Evolutionary conservation across 2,113 vertebrate genomes (phyloP).

Genomic region (Prietella phreatophila): DNA sequence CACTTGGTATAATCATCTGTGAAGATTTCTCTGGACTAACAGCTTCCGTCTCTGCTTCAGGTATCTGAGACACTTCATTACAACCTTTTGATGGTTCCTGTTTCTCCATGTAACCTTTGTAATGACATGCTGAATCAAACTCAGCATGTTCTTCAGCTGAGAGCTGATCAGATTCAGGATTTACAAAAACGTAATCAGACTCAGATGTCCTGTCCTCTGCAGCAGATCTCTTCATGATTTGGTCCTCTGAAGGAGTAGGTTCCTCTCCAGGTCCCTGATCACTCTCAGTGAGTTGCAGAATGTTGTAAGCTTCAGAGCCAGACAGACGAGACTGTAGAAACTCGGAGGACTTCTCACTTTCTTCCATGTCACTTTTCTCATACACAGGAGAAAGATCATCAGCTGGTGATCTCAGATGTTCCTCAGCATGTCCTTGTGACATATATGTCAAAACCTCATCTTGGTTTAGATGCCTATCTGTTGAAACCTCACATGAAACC

Average conservation of each 20-base stretch:
- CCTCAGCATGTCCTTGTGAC: conserved; percentile 32
- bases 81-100: conserved; percentile 20
- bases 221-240: background rate
- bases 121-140: background rate
- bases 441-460: conserved; percentile 37
- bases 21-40: background rate
- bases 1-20: conserved; percentile 10
- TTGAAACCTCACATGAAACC: conserved; percentile 34
- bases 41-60: background rate
- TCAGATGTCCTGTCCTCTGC: conserved; percentile 5
- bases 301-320: background rate
- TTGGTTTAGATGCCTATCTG: conserved; percentile 10
- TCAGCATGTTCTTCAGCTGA: background rate
- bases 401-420: conserved; percentile 11
- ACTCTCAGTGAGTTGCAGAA: conserved; percentile 17
- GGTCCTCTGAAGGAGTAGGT: conserved; percentile 19
- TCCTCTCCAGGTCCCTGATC: background rate
- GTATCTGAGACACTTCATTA: background rate
- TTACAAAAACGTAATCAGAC: conserved; percentile 24
- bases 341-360: conserved; percentile 46
- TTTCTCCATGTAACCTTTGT: conserved; percentile 36
- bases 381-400: conserved; percentile 45
- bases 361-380: conserved; percentile 54
- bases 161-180: background rate
- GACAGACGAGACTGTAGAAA: background rate